Evolutionary conservation across 1,140 invertebrate genomes (phyloP), one percentile per base, ranked within the genome.

Genomic region (Sinonovacula constricta): DNA sequence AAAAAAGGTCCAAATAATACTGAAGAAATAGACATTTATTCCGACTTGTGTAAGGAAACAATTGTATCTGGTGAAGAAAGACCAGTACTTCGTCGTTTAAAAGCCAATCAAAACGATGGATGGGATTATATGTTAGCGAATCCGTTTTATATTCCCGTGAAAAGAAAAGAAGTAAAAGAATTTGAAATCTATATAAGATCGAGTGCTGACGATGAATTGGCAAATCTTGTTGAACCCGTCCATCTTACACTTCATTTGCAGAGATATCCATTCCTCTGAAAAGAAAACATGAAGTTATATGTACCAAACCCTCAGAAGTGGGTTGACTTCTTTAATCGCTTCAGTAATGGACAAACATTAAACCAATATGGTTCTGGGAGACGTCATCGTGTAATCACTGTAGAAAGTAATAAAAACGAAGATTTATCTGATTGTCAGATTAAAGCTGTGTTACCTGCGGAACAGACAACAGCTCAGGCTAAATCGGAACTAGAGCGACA

Each of bases 231-330:
- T 7, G 39, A 45, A 45, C 39, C 39, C 7, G 39, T 45, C 7
- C 39, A 28, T 22, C 24, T 24, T 3, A 68, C 65, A 53, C 65
- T 68, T 68, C 65, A 68, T 68, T 53, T 68, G 28, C 34, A 68
- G 26, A 36, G 39, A 39, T 68, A 68, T 68, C 65, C 65, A 12
- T 68, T 68, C 28, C 26, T 51, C 26, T n/a, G 24, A 15, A 39
- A 18, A 45, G 39, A 45, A 45, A 45, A 45, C 18, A 45, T 45
- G 39, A 45, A 45, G 39, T 45, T 45, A 18, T 45, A 45, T 45
- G 39, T 45, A 10, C 39, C 62, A 51, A 68, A 68, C 53, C 49
- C 65, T 51, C 65, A 68, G 53, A 68, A 51, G 28, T 68, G 36
- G 65, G 24, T 45, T 18, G 18, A 34, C 14, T 66, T 66, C 28